phyloP scores from a whole-genome alignment of 2,888 invertebrate species.

The Tipula vernalis region DNA sequence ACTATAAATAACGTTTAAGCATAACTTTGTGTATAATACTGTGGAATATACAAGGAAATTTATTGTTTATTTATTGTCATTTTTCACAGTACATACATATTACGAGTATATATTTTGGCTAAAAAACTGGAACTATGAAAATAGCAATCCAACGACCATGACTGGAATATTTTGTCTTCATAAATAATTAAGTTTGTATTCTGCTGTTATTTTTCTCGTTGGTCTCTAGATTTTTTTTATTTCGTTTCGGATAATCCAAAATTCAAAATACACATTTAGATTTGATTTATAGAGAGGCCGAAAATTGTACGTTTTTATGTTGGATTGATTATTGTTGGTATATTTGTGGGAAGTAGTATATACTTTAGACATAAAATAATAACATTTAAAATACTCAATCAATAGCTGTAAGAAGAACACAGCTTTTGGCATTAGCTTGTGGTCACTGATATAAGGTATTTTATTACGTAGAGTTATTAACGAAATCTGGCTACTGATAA shows the following conservation, averaged over 20 bases:
- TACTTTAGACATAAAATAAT: too few relatives aligned
- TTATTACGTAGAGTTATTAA: too few relatives aligned
- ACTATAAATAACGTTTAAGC: background rate
- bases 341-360: too few relatives aligned
- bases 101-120: background rate
- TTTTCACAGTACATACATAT: background rate
- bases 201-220: background rate
- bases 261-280: background rate
- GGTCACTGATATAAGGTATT: too few relatives aligned
- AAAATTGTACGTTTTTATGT: background rate
- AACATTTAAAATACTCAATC: too few relatives aligned
- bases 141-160: background rate
- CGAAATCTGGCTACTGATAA: too few relatives aligned
- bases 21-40: background rate
- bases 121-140: background rate
- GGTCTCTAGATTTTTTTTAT: background rate
- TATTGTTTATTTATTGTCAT: background rate
- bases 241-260: background rate
- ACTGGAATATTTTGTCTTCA: background rate
- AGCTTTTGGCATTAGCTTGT: too few relatives aligned
- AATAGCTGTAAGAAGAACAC: too few relatives aligned
- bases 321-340: background rate
- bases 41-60: background rate
- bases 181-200: background rate
- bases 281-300: background rate